Evolutionary conservation across 2,888 invertebrate species (phyloP), one percentile per base, ranked within the genome.

Genomic region (Caenorhabditis sulstoni): DNA sequence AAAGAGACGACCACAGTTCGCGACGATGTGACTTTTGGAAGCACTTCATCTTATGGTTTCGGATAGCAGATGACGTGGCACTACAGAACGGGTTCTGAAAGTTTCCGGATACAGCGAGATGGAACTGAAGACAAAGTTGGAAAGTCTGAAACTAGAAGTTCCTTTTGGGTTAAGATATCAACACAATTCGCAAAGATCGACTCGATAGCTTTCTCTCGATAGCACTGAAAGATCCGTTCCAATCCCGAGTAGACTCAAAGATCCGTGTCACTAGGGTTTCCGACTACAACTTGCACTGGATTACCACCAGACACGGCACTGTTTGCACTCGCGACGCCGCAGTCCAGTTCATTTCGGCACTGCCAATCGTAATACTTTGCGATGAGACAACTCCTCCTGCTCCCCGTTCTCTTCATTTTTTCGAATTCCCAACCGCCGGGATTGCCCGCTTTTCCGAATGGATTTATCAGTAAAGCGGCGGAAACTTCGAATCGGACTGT

Each of bases 301-400:
- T 55, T 57, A 57, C 37, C 52, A n/a, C n/a, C n/a, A n/a, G 35
- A 37, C 12, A 37, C 39, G 39, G n/a, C 44, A 57, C 18, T 57
- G 18, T 57, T 57, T 57, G 57, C 57, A 57, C 57, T 57, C 53
- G n/a, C 35, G 18, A 20, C n/a, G 20, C 16, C 16, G 16, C 18
- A 18, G 12, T 57, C 39, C 39, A 8, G 16, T n/a, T 3, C 41
- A 57, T 20, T 57, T 9, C 7, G 29, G 29, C 29, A 29, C 11
- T 57, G 14, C 41, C 39, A 39, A 20, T 55, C 37, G 1, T 7
- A 5, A 7, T 18, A n/a, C 37, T n/a, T 44, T 11, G 3, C 14
- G 11, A 44, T 44, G 44, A 44, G 11, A 3, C 14, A 44, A 11
- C 11, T 49, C 47, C 5, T 22, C 22, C 22, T 50, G 20, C 22